phyloP scores from a whole-genome alignment of 1,140 invertebrate species.

The Antheraea mylitta region DNA sequence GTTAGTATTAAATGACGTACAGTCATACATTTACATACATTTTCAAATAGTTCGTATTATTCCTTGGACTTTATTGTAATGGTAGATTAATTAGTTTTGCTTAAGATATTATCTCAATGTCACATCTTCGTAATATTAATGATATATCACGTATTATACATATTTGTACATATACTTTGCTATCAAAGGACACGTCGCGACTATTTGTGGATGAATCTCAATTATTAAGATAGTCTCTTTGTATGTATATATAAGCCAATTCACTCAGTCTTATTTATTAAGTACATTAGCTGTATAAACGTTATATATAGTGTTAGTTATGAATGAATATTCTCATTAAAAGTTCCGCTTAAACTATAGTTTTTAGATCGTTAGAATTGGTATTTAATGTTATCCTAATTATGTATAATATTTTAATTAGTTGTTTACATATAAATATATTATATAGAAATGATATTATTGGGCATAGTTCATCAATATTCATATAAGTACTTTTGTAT shows the following conservation, averaged over 20 bases:
- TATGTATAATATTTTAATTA: slow-evolving; percentile 38
- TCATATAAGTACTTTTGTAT: slow-evolving; percentile 21
- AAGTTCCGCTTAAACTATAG: slow-evolving; percentile 47
- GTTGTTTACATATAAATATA: slow-evolving; percentile 43
- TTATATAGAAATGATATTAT: slow-evolving; percentile 45
- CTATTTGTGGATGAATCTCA: slow-evolving; percentile 60
- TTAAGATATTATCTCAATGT: slow-evolving; percentile 29
- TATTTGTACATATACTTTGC: slow-evolving; percentile 31
- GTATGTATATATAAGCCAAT: slow-evolving; percentile 52
- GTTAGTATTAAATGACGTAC: slow-evolving; percentile 60
- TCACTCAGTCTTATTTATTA: slow-evolving; percentile 64
- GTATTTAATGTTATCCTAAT: slow-evolving; percentile 50
- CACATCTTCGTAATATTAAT: slow-evolving; percentile 26
- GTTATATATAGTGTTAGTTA: slow-evolving; percentile 2
- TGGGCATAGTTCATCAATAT: slow-evolving; percentile 39
- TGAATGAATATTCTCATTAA: slow-evolving; percentile 44
- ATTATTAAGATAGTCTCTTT: slow-evolving; percentile 41
- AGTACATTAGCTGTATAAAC: slow-evolving; percentile 24
- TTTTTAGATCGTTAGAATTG: slow-evolving; percentile 33
- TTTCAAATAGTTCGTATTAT: slow-evolving; percentile 47
- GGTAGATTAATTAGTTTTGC: slow-evolving; percentile 34
- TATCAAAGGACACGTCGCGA: slow-evolving; percentile 42
- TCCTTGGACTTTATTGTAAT: slow-evolving; percentile 40
- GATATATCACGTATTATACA: slow-evolving; percentile 30
- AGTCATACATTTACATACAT: slow-evolving; percentile 33